Conservation (phyloP, 2,888 invertebrate species). For the Lepeophtheirus nordmannii region DNA sequence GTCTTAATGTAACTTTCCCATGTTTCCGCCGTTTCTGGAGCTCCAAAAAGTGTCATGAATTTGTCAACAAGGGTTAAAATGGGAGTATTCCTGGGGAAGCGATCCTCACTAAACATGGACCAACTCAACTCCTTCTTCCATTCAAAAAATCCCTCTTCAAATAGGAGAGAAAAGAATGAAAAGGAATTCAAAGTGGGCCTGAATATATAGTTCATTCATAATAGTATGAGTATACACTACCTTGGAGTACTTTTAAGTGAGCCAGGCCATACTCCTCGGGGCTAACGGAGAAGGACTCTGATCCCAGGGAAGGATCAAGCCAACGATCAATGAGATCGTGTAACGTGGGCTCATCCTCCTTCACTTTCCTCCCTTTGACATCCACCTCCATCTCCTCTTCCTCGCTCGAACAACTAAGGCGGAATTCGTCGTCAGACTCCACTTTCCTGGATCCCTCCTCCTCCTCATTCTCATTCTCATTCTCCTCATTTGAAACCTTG, state of each 20-base stretch:
- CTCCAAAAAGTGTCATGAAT: background rate
- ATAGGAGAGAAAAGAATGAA: too few species aligned
- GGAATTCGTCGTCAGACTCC: too few species aligned
- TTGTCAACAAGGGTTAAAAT: background rate
- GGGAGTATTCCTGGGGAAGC: background rate
- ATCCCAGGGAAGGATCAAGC: too few species aligned
- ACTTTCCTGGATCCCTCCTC: too few species aligned
- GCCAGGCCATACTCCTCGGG: background rate
- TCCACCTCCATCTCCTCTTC: too few species aligned
- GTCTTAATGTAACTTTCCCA: background rate
- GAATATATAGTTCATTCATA: constrained; percentile 1
- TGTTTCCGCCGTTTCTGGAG: background rate
- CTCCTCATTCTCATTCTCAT: too few species aligned
- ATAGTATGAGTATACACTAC: background rate
- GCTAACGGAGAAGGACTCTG: background rate
- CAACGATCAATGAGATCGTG: too few species aligned
- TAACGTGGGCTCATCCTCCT: too few species aligned
- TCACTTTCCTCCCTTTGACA: too few species aligned
- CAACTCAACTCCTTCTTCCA: background rate
- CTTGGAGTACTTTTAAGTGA: background rate
- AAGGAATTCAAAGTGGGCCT: background rate
- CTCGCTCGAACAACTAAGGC: too few species aligned
- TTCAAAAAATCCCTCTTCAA: background rate
- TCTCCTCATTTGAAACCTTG: too few species aligned
- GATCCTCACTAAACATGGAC: background rate